Evolutionary conservation across 2,113 vertebrate genomes (phyloP), one percentile per base, ranked within the genome.

Genomic region (Pycnonotus jocosus): DNA sequence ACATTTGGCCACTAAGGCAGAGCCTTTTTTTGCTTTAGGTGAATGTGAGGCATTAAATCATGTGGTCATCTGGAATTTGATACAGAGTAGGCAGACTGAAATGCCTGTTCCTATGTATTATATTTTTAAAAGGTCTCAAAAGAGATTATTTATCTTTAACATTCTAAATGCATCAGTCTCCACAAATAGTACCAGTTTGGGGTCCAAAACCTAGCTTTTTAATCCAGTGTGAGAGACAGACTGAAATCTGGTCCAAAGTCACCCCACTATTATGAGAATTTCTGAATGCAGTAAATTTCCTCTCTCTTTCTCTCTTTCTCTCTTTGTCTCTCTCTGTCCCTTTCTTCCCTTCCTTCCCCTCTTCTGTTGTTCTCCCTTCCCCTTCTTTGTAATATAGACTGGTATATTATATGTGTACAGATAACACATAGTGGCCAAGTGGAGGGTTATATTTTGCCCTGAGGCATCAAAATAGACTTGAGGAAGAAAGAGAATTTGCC

Each of bases 301-400:
- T 22, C 10, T 16, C 5, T 12, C 24, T 25, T 6, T 22, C n/a
- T 25, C 14, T 24, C 9, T 12, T 2, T 12, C 15, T 3, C 4
- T 17, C 11, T 8, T 15, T 2, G 4, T 2, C 9, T 8, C 9
- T 15, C 24, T 16, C 6, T 8, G 2, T 27, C 5, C 25, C 25
- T 50, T 21, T 4, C 50, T 7, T 15, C 13, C 25, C 7, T 28
- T 15, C 14, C 24, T 13, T 28, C 11, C 10, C 6, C 17, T 18
- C 19, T 7, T 11, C 4, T 25, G 15, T 48, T 15, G 5, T 72
- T 51, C 69, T 51, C 15, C 19, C 28, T 25, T 28, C 40, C 60
- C 31, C 45, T 64, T 71, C 53, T 69, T 88, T 90, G 37, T 45
- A 0, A 57, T 38, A 38, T 11, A n/a, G n/a, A n/a, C n/a, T n/a